Conservation (phyloP, 2,797 vertebrate species). For the Labroides dimidiatus region DNA sequence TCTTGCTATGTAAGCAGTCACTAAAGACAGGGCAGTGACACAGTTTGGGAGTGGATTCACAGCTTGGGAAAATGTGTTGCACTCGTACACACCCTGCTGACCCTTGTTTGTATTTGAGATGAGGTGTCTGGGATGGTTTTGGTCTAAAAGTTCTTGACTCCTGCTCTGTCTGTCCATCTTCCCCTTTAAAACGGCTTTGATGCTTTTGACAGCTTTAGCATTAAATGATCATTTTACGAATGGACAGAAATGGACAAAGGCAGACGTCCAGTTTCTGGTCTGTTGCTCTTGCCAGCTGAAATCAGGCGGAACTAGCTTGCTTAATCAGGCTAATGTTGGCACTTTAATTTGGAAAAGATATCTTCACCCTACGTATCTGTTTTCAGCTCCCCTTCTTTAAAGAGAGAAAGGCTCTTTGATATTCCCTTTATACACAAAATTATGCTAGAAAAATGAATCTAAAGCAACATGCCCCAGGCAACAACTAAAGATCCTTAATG, state of each 20-base stretch:
- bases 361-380: background rate
- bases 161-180: too few relatives aligned
- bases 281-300: background rate
- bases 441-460: background rate
- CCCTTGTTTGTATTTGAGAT: background rate
- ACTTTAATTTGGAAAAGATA: background rate
- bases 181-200: too few relatives aligned
- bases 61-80: conserved; percentile 35
- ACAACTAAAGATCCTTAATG: background rate
- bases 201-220: too few relatives aligned
- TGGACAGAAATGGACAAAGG: background rate
- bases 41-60: conserved; percentile 27
- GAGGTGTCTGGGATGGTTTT: background rate
- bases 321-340: background rate
- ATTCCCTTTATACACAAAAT: background rate
- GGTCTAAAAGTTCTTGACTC: background rate
- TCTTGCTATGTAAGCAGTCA: conserved; percentile 29
- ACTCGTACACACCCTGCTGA: conserved; percentile 44
- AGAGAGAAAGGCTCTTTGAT: background rate
- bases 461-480: background rate
- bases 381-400: background rate
- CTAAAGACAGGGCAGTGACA: conserved; percentile 57
- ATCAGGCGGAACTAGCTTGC: background rate
- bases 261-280: background rate
- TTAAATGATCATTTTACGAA: too few relatives aligned